Percentiles rank a stretch among this genome's conserved stretches.
These are phyloP conservation scores for Malurus splendens DNA, from an alignment of 2,797 vertebrate genomes.

Conservation along the genomic window DNA sequence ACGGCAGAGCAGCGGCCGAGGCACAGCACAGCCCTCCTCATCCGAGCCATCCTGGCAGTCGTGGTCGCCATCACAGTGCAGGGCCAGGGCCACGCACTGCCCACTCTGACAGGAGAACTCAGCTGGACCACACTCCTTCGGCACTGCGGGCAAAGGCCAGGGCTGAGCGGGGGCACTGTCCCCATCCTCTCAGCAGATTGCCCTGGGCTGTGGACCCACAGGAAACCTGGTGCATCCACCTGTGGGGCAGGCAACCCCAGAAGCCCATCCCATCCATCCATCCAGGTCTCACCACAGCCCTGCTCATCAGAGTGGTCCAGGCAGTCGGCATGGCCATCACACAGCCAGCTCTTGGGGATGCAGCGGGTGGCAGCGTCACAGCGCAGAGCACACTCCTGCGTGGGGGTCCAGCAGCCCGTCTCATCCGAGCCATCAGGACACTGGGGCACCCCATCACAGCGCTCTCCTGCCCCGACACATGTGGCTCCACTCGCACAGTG, in stretches of 20 bases:
- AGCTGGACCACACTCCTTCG: constrained; percentile 49
- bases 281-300: constrained; percentile 74
- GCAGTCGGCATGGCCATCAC: constrained; percentile 86
- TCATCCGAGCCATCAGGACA: constrained; percentile 87
- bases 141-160: constrained; percentile 41
- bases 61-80: constrained; percentile 82
- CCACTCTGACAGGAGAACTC: constrained; percentile 81
- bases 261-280: neutral
- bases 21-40: constrained; percentile 72
- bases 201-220: neutral
- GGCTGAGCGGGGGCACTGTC: neutral
- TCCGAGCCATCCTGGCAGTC: constrained; percentile 88
- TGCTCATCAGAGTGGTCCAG: constrained; percentile 80
- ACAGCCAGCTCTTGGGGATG: constrained; percentile 80
- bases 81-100: constrained; percentile 77
- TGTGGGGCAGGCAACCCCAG: neutral
- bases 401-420: constrained; percentile 67
- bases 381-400: constrained; percentile 70
- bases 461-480: constrained; percentile 68
- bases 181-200: neutral
- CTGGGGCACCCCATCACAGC: constrained; percentile 79
- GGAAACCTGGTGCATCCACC: neutral
- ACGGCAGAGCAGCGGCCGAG: constrained; percentile 70
- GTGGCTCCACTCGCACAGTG: constrained; percentile 71
- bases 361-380: constrained; percentile 82